These are phyloP conservation scores for Alethe castanea DNA, from an alignment of 2,113 vertebrate species.

Conservation along the genomic window DNA sequence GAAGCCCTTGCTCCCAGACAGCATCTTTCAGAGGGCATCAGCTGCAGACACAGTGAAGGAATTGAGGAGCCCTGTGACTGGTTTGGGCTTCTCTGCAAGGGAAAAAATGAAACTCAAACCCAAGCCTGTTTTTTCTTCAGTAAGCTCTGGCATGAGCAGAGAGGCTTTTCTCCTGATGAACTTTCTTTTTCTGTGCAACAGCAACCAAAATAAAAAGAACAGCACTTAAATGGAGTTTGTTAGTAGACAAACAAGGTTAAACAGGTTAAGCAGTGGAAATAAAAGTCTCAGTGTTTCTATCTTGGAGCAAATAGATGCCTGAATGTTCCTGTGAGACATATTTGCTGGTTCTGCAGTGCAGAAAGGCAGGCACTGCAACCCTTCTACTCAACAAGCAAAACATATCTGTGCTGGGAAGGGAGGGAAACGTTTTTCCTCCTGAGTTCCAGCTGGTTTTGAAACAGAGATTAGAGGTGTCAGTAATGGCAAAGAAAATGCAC, in stretches of 20 bases:
- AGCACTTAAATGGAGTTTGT: neutral
- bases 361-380: neutral
- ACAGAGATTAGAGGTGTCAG: neutral
- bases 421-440: neutral
- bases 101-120: neutral
- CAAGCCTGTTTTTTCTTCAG: neutral
- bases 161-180: neutral
- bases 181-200: neutral
- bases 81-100: neutral
- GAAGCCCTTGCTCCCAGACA: neutral
- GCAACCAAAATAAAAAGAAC: neutral
- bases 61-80: neutral
- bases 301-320: neutral
- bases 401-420: neutral
- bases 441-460: neutral
- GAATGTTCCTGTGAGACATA: neutral
- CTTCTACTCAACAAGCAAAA: neutral
- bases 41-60: neutral
- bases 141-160: neutral
- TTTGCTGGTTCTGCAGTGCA: neutral
- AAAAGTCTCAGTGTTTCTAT: neutral
- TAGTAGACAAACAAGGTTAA: conserved; percentile 16
- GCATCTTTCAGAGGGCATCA: neutral
- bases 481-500: neutral
- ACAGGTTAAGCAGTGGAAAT: neutral